A percentile compares a stretch with the other conserved stretches of the same genome.
These are phyloP conservation scores for Lontra canadensis DNA, from an alignment of 2,113 vertebrate genomes.

Conservation along the genomic window DNA sequence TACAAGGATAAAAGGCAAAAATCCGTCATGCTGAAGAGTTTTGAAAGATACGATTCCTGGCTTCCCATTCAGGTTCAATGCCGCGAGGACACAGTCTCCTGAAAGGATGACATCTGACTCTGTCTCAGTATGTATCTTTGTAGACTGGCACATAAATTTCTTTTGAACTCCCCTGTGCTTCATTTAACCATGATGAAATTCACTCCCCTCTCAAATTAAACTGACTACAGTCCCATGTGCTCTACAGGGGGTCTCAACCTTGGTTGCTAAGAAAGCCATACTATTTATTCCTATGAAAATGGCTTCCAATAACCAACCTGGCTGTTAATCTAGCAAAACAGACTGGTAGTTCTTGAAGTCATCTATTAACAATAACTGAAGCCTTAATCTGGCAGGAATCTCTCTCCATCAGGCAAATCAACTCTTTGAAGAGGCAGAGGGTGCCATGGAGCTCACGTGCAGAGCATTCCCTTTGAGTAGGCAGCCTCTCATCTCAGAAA, in stretches of 20 bases:
- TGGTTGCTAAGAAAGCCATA: background rate
- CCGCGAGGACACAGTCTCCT: background rate
- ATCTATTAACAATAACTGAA: slow-evolving; percentile 3
- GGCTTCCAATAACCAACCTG: background rate
- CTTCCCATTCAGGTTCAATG: background rate
- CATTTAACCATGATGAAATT: slow-evolving; percentile 32
- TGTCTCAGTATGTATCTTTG: background rate
- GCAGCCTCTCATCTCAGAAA: slow-evolving; percentile 47
- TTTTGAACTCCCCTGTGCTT: slow-evolving; percentile 32
- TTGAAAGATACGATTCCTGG: background rate
- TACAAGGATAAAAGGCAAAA: background rate
- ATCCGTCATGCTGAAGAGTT: too few species aligned
- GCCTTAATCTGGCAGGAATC: background rate
- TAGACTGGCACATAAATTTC: background rate
- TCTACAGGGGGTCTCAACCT: background rate
- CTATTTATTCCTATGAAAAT: background rate
- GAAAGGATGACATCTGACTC: background rate
- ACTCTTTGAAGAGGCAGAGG: slow-evolving; percentile 31
- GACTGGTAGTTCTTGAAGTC: background rate
- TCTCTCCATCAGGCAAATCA: slow-evolving; percentile 13
- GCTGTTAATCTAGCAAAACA: slow-evolving; percentile 2
- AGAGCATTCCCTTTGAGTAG: background rate
- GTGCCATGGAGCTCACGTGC: background rate
- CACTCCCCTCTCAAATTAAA: background rate
- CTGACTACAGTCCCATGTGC: background rate